phyloP scores from a whole-genome alignment of 2,113 vertebrate species.

The Sinocyclocheilus maitianheensis region DNA sequence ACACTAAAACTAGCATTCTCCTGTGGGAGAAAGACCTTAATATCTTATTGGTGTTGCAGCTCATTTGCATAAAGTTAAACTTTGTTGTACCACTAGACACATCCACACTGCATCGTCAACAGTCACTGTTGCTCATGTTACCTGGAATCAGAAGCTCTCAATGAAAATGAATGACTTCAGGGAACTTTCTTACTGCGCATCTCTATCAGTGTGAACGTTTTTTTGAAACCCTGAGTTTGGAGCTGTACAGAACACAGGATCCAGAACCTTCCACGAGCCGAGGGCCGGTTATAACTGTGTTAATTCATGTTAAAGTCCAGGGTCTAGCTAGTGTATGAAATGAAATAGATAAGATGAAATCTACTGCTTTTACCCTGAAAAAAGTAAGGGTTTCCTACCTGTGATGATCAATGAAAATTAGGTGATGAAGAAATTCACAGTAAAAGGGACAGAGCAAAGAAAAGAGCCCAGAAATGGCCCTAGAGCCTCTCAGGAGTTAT shows the following conservation, averaged over 20 bases:
- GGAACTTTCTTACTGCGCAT: not conserved
- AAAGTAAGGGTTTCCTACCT: constrained; percentile 41
- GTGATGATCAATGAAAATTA: constrained; percentile 21
- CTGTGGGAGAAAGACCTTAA: not conserved
- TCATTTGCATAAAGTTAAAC: not conserved
- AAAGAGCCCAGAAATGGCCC: not conserved
- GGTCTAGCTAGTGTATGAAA: constrained; percentile 28
- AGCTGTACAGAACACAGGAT: not conserved
- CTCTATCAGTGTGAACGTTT: not conserved
- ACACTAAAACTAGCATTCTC: not conserved
- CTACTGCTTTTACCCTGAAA: constrained; percentile 20
- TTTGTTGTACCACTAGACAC: not conserved
- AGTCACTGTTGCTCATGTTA: not conserved
- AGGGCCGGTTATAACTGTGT: constrained; percentile 3
- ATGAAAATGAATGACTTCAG: not conserved
- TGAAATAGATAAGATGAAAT: constrained; percentile 31
- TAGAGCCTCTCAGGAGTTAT: not conserved
- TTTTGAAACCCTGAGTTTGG: not conserved
- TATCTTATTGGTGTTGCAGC: not conserved
- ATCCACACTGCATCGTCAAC: not conserved
- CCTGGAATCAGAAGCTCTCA: not conserved
- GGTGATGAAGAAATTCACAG: constrained; percentile 50
- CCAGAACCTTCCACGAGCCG: constrained; percentile 15
- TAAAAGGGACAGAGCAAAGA: constrained; percentile 57
- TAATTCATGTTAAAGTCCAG: constrained; percentile 48